A percentile compares a stretch with the other conserved stretches of the same genome.
Evolutionary conservation across 1,140 invertebrate genomes (phyloP).

Genomic region (Stenopsyche tienmushanensis): DNA sequence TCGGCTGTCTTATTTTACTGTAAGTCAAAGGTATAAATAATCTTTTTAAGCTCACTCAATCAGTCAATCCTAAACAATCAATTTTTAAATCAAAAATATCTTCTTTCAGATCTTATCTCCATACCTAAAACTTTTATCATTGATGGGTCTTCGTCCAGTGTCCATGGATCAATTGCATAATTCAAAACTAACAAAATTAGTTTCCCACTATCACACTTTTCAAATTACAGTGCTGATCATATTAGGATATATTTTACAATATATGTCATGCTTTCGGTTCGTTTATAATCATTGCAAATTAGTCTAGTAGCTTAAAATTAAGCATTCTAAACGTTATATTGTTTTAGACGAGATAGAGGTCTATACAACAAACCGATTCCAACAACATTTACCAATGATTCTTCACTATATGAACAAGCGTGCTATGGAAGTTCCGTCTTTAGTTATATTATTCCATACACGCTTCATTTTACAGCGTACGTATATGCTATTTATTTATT

Average conservation of each 20-base stretch:
- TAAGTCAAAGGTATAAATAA: constrained; percentile 63
- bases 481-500: constrained; percentile 77
- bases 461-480: constrained; percentile 75
- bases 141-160: constrained; percentile 72
- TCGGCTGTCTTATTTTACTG: constrained; percentile 75
- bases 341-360: constrained; percentile 68
- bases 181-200: constrained; percentile 58
- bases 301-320: too few relatives aligned
- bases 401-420: constrained; percentile 52
- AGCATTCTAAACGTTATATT: constrained; percentile 15
- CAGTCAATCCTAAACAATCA: background rate
- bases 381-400: background rate
- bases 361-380: constrained; percentile 61
- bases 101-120: constrained; percentile 66
- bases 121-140: constrained; percentile 68
- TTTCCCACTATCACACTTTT: constrained; percentile 67
- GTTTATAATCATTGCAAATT: too few relatives aligned
- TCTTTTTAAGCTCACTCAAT: too few relatives aligned
- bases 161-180: constrained; percentile 61
- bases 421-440: constrained; percentile 71
- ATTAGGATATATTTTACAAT: constrained; percentile 72
- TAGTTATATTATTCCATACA: constrained; percentile 76
- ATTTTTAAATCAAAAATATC: constrained; percentile 1
- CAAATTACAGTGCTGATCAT: constrained; percentile 66
- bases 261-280: constrained; percentile 74